Conservation (phyloP, 2,113 vertebrate genomes). For the Centrocercus urophasianus region DNA sequence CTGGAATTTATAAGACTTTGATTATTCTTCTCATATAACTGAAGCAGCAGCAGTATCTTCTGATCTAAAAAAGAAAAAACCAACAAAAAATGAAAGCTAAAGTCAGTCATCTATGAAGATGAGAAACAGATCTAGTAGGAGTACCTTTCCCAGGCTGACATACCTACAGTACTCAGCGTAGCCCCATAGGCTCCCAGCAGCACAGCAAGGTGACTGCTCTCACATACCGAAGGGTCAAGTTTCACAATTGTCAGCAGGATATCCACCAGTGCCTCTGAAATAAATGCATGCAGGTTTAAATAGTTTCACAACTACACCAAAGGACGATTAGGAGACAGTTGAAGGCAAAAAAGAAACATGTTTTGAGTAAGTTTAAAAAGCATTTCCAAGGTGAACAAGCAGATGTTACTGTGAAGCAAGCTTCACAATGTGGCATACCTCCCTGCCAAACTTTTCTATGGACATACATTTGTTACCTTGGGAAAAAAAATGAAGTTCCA, state of each 20-base stretch:
- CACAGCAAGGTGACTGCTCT: conserved; percentile 86
- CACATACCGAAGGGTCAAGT: conserved; percentile 84
- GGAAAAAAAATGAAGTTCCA: background rate
- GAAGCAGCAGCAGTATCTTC: conserved; percentile 90
- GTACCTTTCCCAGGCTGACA: background rate
- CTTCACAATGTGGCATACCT: background rate
- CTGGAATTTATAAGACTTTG: conserved; percentile 86
- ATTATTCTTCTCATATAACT: conserved; percentile 88
- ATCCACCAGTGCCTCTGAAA: conserved; percentile 87
- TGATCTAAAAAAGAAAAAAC: conserved; percentile 83
- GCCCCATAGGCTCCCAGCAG: conserved; percentile 92
- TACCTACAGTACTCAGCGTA: conserved; percentile 86
- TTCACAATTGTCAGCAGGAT: conserved; percentile 85
- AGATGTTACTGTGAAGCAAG: background rate
- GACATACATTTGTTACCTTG: background rate
- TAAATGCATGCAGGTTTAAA: background rate
- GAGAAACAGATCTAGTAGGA: background rate
- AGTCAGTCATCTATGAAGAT: background rate
- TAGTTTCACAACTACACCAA: background rate
- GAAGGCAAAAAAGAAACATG: background rate
- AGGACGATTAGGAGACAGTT: background rate
- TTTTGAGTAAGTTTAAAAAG: background rate
- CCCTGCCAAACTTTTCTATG: background rate
- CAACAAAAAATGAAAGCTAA: background rate
- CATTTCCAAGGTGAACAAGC: background rate